These are phyloP conservation scores for Apis dorsata DNA, from an alignment of 1,140 invertebrate genomes.

Conservation along the genomic window DNA sequence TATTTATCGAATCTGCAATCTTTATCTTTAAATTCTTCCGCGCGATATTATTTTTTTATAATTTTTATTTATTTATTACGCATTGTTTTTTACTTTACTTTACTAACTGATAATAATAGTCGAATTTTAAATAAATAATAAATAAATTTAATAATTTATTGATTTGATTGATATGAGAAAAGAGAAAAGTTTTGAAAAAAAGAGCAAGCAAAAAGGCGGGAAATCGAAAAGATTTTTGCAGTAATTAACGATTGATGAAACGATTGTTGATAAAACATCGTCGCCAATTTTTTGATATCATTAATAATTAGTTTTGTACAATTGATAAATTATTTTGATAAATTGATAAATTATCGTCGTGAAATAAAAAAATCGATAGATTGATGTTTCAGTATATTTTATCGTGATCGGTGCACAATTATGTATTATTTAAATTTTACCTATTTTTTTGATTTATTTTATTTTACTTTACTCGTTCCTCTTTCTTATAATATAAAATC, in stretches of 20 bases:
- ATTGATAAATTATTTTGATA: too few relatives aligned
- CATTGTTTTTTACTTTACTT: too few relatives aligned
- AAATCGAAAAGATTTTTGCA: slow-evolving; percentile 47
- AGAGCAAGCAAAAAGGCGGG: not conserved
- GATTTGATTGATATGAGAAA: slow-evolving; percentile 1
- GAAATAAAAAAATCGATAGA: slow-evolving; percentile 19
- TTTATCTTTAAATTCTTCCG: not conserved
- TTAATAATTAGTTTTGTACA: slow-evolving; percentile 43
- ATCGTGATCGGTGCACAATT: too few relatives aligned
- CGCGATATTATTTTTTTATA: too few relatives aligned
- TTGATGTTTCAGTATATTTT: not conserved
- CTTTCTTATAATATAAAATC: too few relatives aligned
- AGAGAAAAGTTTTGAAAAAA: not conserved
- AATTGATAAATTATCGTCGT: slow-evolving; percentile 18
- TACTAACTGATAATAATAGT: too few relatives aligned
- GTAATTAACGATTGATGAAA: slow-evolving; percentile 51
- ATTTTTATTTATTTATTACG: not conserved
- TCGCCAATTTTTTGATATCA: slow-evolving; percentile 23
- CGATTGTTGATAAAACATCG: slow-evolving; percentile 6
- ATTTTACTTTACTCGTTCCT: too few relatives aligned
- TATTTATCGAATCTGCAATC: too few relatives aligned
- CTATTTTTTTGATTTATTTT: too few relatives aligned
- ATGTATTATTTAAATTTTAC: too few relatives aligned
- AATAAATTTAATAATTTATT: slow-evolving; percentile 37
- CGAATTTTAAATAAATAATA: not conserved